Percentiles rank a stretch among this genome's conserved stretches.
Conservation (phyloP, 2,113 vertebrate species). For the Channa argus region DNA sequence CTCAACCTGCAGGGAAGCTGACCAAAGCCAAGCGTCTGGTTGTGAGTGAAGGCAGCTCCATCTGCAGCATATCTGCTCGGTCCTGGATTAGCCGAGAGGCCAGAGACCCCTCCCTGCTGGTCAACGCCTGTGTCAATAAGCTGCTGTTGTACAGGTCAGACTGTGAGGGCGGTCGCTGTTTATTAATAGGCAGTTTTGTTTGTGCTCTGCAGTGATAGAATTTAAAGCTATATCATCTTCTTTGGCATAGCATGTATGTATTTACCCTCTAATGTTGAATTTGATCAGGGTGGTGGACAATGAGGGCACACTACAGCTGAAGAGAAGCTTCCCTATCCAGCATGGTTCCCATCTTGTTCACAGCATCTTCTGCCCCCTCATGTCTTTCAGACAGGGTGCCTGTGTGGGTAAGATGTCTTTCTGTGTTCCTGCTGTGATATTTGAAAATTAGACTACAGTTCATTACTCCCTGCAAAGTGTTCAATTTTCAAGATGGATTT, state of each 20-base stretch:
- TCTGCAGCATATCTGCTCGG: constrained; percentile 92
- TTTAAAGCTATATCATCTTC: neutral
- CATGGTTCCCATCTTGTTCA: constrained; percentile 89
- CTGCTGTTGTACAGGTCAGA: constrained; percentile 91
- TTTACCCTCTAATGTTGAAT: constrained; percentile 1
- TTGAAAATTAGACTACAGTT: constrained; percentile 44
- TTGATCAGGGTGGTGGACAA: constrained; percentile 90
- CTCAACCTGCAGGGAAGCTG: constrained; percentile 85
- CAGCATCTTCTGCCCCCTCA: constrained; percentile 96
- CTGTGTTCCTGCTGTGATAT: constrained; percentile 31
- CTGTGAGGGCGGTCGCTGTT: neutral
- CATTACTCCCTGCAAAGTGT: constrained; percentile 25
- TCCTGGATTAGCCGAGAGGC: constrained; percentile 96
- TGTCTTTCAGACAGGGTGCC: constrained; percentile 95
- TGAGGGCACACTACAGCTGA: constrained; percentile 91
- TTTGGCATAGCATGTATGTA: neutral
- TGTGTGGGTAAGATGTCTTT: constrained; percentile 88
- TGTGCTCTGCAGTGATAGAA: neutral
- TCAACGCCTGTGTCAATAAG: constrained; percentile 93
- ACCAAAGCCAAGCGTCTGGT: constrained; percentile 95
- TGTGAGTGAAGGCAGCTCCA: constrained; percentile 91
- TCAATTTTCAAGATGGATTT: neutral
- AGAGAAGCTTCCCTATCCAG: constrained; percentile 92
- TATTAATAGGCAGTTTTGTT: constrained; percentile 15
- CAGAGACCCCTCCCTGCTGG: constrained; percentile 91